A percentile compares a stretch with the other conserved stretches of the same genome.
Evolutionary conservation across 1,140 invertebrate genomes (phyloP).

Genomic region (Pogonomyrmex californicus): DNA sequence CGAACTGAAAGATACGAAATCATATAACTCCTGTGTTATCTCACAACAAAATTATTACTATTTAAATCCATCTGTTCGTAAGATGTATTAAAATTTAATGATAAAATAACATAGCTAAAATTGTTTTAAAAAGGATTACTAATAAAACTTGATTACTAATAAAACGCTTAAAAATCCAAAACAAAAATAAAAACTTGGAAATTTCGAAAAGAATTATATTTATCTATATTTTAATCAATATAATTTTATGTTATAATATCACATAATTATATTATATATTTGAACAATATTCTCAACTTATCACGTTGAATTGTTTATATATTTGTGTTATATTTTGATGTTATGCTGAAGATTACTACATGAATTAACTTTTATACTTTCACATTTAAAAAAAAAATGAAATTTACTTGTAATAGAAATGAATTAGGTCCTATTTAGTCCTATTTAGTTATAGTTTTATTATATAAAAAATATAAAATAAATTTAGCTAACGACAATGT

Average conservation of each 20-base stretch:
- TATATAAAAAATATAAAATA: not conserved
- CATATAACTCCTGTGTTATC: not conserved
- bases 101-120: not conserved
- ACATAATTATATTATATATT: too few relatives aligned
- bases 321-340: not conserved
- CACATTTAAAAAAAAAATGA: not conserved
- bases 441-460: not conserved
- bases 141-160: not conserved
- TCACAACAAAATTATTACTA: not conserved
- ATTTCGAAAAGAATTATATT: not conserved
- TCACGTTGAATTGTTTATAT: too few relatives aligned
- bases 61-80: not conserved
- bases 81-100: not conserved
- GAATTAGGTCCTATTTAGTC: not conserved
- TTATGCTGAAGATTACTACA: not conserved
- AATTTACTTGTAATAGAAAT: not conserved
- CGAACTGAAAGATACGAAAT: constrained; percentile 40
- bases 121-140: too few relatives aligned
- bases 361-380: not conserved
- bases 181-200: not conserved
- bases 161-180: not conserved
- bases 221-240: constrained; percentile 15
- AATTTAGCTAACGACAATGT: not conserved
- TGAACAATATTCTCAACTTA: too few relatives aligned
- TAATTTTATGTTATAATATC: not conserved